phyloP scores from a whole-genome alignment of 2,113 vertebrate species.

The Nicator chloris region DNA sequence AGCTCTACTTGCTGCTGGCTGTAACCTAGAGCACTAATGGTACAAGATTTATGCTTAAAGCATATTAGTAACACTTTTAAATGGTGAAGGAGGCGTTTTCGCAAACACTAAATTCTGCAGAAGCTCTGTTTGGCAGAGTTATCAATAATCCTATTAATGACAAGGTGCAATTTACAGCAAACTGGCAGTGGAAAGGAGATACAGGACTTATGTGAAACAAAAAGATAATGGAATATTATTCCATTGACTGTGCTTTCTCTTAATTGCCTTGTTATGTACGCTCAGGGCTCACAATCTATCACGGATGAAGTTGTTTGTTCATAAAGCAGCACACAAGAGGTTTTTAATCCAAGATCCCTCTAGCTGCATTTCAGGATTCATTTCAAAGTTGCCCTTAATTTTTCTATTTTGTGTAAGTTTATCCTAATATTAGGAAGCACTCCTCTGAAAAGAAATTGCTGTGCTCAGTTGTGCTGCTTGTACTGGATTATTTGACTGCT shows the following conservation, averaged over 20 bases:
- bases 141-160: constrained; percentile 57
- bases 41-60: constrained; percentile 24
- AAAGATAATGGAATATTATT: constrained; percentile 46
- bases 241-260: constrained; percentile 26
- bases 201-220: constrained; percentile 51
- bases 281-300: constrained; percentile 36
- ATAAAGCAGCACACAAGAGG: constrained; percentile 17
- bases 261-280: constrained; percentile 55
- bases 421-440: constrained; percentile 9
- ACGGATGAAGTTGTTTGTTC: constrained; percentile 35
- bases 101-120: constrained; percentile 24
- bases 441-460: constrained; percentile 21
- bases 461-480: not conserved
- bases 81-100: not conserved
- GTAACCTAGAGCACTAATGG: not conserved
- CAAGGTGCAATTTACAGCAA: constrained; percentile 54
- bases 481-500: not conserved
- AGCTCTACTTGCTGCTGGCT: not conserved
- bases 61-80: constrained; percentile 5
- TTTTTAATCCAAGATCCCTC: constrained; percentile 51
- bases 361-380: constrained; percentile 32
- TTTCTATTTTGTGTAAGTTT: not conserved
- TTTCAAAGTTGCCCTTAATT: constrained; percentile 43
- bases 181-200: constrained; percentile 35
- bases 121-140: constrained; percentile 26